Evolutionary conservation across 2,113 vertebrate species (phyloP), one percentile per base, ranked within the genome.

Genomic region (Gnathonemus longibarbis): DNA sequence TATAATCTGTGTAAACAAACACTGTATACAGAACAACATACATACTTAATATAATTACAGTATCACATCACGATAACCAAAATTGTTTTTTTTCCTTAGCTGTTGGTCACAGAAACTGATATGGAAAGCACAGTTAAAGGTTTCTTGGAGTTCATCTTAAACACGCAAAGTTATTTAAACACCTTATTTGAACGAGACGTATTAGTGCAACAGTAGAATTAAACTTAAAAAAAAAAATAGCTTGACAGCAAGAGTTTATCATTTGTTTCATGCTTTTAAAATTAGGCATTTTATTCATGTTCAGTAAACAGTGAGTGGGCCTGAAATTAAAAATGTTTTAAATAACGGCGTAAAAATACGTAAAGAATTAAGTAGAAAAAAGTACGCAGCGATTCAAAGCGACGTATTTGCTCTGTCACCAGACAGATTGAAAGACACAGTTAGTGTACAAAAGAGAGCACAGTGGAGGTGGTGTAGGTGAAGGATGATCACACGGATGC

Each of bases 121-220:
- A 95, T 96, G 96, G 97, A 95, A 96, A 96, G 92, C 96, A 95
- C 94, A 95, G 95, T 97, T 95, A 96, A 92, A 95, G 96, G 96
- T 94, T 95, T 93, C 93, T 87, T 56, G 92, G 90, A 91, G 31
- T 94, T 93, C 93, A 89, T 90, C 93, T 94, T 93, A 92, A 88
- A 94, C 94, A 91, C 94, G 95, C 90, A 94, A 96, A 96, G 95
- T 94, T 95, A 94, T 94, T 93, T 92, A 94, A 95, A 94, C 95
- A 92, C 91, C 94, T 0, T 0, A 93, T 74, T 91, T 91, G 91
- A 91, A 93, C 15, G 93, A 93, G 91, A 97, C 93, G 94, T 84
- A 95, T 92, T 93, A 95, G 94, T 96, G 96, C 96, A 97, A 96
- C 96, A 92, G 93, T 95, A 94, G 93, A 91, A 90, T 88, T 90